These are phyloP conservation scores for Telmatherina bonti DNA, from an alignment of 2,797 vertebrate genomes.

Conservation along the genomic window DNA sequence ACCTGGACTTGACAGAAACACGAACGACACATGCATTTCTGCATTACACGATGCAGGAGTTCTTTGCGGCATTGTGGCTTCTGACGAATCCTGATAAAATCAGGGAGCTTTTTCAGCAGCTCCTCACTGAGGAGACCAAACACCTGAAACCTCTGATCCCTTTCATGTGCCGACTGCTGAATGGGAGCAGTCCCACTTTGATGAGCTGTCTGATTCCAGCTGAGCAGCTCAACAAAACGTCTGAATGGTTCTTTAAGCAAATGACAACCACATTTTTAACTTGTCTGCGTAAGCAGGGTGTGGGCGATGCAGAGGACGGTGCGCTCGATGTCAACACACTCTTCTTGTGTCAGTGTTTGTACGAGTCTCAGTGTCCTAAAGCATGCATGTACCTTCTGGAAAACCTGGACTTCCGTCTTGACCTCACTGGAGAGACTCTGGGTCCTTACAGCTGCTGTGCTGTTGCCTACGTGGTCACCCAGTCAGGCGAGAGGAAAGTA, in stretches of 20 bases:
- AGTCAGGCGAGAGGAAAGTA: slow-evolving; percentile 32
- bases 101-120: slow-evolving; percentile 41
- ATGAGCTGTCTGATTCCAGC: slow-evolving; percentile 31
- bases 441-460: slow-evolving; percentile 30
- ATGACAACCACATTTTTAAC: slow-evolving; percentile 20
- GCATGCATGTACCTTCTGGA: slow-evolving; percentile 22
- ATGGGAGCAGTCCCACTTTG: slow-evolving; percentile 19
- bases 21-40: slow-evolving; percentile 32
- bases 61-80: slow-evolving; percentile 70
- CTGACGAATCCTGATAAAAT: slow-evolving; percentile 48
- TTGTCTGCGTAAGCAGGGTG: too few relatives aligned
- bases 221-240: slow-evolving; percentile 19
- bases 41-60: slow-evolving; percentile 75
- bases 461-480: slow-evolving; percentile 43
- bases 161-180: slow-evolving; percentile 61
- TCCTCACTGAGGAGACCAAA: slow-evolving; percentile 47
- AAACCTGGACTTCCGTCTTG: slow-evolving; percentile 14
- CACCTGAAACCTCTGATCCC: slow-evolving; percentile 67
- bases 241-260: slow-evolving; percentile 26
- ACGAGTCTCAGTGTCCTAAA: slow-evolving; percentile 48
- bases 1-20: neutral
- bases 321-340: neutral
- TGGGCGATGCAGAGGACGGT: slow-evolving; percentile 4
- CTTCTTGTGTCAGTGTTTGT: slow-evolving; percentile 40
- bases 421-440: slow-evolving; percentile 29